These are phyloP conservation scores for Calidris pygmaea DNA, from an alignment of 2,113 vertebrate species.

Conservation along the genomic window DNA sequence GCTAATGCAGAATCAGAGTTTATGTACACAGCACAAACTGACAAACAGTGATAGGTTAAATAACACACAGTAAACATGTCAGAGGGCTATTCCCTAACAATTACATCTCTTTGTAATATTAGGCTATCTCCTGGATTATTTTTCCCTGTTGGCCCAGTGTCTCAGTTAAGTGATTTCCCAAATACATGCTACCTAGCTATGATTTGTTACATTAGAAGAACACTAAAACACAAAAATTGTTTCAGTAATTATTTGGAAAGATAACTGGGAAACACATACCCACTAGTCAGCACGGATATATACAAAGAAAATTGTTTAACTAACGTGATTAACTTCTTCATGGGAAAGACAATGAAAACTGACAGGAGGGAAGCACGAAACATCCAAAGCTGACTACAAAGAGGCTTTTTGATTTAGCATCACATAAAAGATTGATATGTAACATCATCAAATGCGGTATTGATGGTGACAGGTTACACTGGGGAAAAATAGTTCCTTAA, in stretches of 20 bases:
- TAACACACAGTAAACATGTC: neutral
- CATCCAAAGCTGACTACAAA: neutral
- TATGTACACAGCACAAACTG: neutral
- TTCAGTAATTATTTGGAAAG: neutral
- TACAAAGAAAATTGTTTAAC: slow-evolving; percentile 12
- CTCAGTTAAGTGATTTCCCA: neutral
- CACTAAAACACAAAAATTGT: neutral
- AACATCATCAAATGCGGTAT: neutral
- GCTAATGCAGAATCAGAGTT: neutral
- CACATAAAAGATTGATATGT: slow-evolving; percentile 31
- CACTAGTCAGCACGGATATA: neutral
- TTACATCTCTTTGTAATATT: neutral
- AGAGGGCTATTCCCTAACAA: neutral
- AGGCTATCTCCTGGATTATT: neutral
- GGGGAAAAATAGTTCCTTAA: slow-evolving; percentile 7
- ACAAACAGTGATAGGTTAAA: neutral
- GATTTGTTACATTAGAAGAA: neutral
- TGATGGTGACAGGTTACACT: slow-evolving; percentile 4
- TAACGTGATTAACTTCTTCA: neutral
- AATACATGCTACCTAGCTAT: neutral
- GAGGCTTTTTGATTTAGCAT: slow-evolving; percentile 13
- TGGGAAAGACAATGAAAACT: slow-evolving; percentile 37
- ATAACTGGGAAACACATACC: neutral
- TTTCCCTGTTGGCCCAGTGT: neutral
- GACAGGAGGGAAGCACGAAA: slow-evolving; percentile 27